Evolutionary conservation across 2,888 invertebrate species (phyloP), one percentile per base, ranked within the genome.

Genomic region (Metacarcinus magister): DNA sequence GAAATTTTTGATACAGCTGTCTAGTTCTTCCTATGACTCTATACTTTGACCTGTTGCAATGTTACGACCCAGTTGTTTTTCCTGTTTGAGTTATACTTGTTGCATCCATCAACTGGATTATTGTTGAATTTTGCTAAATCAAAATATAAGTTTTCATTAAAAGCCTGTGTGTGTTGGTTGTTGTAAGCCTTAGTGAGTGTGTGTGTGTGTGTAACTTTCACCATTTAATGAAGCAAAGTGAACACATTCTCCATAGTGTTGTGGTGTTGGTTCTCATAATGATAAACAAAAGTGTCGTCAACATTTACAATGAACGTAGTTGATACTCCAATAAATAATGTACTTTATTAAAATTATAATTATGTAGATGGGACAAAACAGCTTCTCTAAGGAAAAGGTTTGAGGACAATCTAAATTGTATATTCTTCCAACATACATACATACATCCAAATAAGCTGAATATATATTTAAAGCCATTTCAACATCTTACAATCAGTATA

Each of bases 401-500:
- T 39, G 87, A 32, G 19, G 87, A 39, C 39, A 87, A 87, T 87
- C 87, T 39, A 87, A 87, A 87, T 39, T 87, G 87, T 87, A 87
- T 87, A 87, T 87, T 87, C 39, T 87, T 39, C 75, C 75, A 75
- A 75, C 75, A 75, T 75, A 75, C 75, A 75, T 75, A 87, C 39
- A 87, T 87, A 87, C 87, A 87, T 87, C 39, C 39, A 87, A 39
- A 87, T 87, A 39, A 87, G 87, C 87, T 87, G 87, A 87, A 87
- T 87, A 87, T 87, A 87, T 87, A 32, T 87, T 87, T 87, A 87
- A 87, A 87, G 87, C 87, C 39, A 87, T 87, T 87, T 87, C 39
- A 87, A 87, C 87, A 87, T 87, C 87, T 87, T 87, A 87, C 39
- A 87, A 87, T 87, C 87, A 87, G 87, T 87, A 87, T 87, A 87